Evolutionary conservation across 2,113 vertebrate genomes (phyloP), one percentile per base, ranked within the genome.

Genomic region (Bostrychus sinensis): DNA sequence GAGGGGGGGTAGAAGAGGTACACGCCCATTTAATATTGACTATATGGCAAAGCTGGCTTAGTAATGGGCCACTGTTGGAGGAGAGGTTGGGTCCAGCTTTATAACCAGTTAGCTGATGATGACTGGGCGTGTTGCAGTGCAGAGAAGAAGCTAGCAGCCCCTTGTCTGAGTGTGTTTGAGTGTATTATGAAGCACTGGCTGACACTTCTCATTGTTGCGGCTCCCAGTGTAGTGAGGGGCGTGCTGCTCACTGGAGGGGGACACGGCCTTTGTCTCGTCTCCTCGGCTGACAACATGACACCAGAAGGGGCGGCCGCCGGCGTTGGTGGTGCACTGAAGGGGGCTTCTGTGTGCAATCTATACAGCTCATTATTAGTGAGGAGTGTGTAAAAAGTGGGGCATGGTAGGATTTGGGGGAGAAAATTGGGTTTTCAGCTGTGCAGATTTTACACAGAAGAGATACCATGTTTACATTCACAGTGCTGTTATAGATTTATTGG

Each of bases 261-360:
- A 83, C 78, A 55, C 77, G 65, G 78, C 71, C 81, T 89, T 91
- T 91, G 89, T 89, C 80, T 87, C 51, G 19, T 65, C 75, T 67
- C 20, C 56, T 78, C 50, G 61, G 54, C 54, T 63, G 57, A 75
- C 48, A 9, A 51, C 82, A 20, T 48, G 41, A 50, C 17, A 71
- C 48, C 65, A 62, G 23, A 54, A 23, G 56, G 9, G 12, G 39
- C 25, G 9, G 41, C 5, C 17, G n/a, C n/a, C n/a, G n/a, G n/a
- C n/a, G n/a, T n/a, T n/a, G 14, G 45, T 25, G 45, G 10, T 23
- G 20, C 43, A 13, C 43, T 13, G 19, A 6, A 25, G 25, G 25
- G 25, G 48, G 42, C 42, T 22, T n/a, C 25, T 9, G 14, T 51
- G 48, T 30, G 25, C 25, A 28, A 30, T 28, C 48, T n/a, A 30